Evolutionary conservation across 2,888 invertebrate species (phyloP).

Genomic region (Nebria brevicollis): DNA sequence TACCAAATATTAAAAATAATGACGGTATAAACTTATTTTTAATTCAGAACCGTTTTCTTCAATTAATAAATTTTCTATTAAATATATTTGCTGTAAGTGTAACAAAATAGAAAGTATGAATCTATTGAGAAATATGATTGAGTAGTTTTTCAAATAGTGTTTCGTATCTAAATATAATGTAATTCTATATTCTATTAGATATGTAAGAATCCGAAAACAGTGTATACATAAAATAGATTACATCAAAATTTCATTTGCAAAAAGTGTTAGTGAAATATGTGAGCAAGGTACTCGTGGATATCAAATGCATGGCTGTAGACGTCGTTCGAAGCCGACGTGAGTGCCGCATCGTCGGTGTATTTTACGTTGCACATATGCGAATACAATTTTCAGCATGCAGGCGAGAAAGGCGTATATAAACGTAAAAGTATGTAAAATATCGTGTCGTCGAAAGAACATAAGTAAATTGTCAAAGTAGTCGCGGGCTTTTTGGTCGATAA

Average conservation of each 20-base stretch:
- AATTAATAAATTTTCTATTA: too few species aligned
- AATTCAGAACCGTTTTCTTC: too few species aligned
- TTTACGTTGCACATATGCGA: slow-evolving; percentile 24
- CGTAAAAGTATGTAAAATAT: not conserved
- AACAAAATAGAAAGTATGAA: too few species aligned
- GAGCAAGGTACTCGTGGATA: not conserved
- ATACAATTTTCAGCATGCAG: slow-evolving; percentile 18
- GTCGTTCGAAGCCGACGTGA: not conserved
- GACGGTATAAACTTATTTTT: too few species aligned
- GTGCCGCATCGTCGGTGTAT: slow-evolving; percentile 5
- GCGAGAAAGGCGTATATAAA: not conserved
- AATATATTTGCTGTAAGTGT: too few species aligned
- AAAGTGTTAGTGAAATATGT: slow-evolving; percentile 29
- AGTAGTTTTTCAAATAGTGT: not conserved
- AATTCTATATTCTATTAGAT: not conserved
- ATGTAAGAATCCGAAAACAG: too few species aligned
- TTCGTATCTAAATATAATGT: not conserved
- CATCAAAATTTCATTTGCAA: slow-evolving; percentile 37
- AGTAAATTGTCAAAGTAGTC: not conserved
- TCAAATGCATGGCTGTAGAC: not conserved
- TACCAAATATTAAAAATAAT: too few species aligned
- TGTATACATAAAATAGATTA: slow-evolving; percentile 24
- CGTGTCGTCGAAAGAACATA: not conserved
- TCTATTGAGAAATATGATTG: too few species aligned
- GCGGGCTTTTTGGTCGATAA: not conserved